Percentiles rank a stretch among this genome's conserved stretches.
Evolutionary conservation across 2,797 vertebrate genomes (phyloP).

Genomic region (Lycodopsis pacificus): DNA sequence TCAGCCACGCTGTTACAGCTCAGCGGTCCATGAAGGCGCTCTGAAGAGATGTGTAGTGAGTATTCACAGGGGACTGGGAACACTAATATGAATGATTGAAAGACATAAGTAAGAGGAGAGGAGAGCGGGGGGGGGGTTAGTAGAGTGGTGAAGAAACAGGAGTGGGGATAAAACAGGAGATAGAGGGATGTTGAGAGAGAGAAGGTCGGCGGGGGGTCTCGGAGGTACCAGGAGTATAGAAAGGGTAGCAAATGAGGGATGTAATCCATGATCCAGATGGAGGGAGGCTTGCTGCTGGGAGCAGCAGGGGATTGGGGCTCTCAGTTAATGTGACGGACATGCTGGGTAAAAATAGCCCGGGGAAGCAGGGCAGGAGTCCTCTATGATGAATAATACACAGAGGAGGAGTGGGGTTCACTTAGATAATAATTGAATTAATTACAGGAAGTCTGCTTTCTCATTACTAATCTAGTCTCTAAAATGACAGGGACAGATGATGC

Average conservation of each 20-base stretch:
- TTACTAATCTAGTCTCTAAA: constrained; percentile 29
- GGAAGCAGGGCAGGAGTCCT: constrained; percentile 82
- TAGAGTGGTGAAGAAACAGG: constrained; percentile 49
- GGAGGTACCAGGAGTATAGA: constrained; percentile 45
- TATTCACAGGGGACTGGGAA: constrained; percentile 49
- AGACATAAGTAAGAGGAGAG: constrained; percentile 51
- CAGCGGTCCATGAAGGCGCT: constrained; percentile 54
- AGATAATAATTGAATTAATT: constrained; percentile 72
- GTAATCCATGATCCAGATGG: constrained; percentile 80
- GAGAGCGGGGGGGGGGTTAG: constrained; percentile 32
- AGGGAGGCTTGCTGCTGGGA: constrained; percentile 72
- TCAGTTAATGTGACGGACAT: constrained; percentile 79
- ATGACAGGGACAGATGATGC: constrained; percentile 39
- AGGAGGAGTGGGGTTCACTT: constrained; percentile 40
- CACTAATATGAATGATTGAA: constrained; percentile 78
- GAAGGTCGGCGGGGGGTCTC: not conserved
- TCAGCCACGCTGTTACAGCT: constrained; percentile 50
- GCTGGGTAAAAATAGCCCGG: constrained; percentile 84
- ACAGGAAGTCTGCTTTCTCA: constrained; percentile 58
- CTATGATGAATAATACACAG: constrained; percentile 85
- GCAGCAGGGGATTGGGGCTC: constrained; percentile 79
- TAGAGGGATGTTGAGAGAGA: constrained; percentile 4
- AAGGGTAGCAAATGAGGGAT: constrained; percentile 57
- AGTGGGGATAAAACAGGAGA: constrained; percentile 52
- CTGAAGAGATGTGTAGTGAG: constrained; percentile 58